Percentiles rank a stretch among this genome's conserved stretches.
These are phyloP conservation scores for Eubasilissa regina DNA, from an alignment of 1,140 invertebrate species.

Conservation along the genomic window DNA sequence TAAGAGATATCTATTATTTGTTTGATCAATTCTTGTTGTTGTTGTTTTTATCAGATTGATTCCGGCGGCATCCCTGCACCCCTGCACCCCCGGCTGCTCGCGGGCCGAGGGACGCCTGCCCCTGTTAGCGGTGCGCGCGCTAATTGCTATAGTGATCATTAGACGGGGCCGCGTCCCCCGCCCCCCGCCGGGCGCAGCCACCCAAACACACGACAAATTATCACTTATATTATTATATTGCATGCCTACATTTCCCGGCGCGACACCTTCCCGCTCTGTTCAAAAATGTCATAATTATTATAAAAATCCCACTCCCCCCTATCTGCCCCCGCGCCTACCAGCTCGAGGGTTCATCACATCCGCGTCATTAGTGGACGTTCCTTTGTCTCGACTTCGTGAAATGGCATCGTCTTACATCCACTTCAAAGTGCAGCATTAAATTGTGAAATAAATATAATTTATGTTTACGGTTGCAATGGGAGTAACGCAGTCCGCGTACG, in stretches of 20 bases:
- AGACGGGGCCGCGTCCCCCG: slow-evolving; percentile 23
- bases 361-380: not conserved
- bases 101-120: slow-evolving; percentile 19
- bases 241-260: not conserved
- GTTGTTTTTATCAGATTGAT: no score
- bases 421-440: no score
- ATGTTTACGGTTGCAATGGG: no score
- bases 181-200: not conserved
- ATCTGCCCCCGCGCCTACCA: not conserved
- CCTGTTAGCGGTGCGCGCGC: slow-evolving; percentile 60
- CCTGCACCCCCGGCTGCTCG: not conserved
- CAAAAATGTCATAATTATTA: not conserved
- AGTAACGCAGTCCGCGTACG: no score
- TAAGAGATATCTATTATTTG: no score
- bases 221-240: not conserved
- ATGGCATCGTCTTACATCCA: no score
- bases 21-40: no score
- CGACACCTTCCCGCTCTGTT: not conserved
- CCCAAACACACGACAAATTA: no score
- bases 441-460: no score
- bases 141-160: slow-evolving; percentile 61
- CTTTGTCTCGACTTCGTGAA: no score
- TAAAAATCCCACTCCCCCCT: no score
- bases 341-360: not conserved
- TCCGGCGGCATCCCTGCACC: slow-evolving; percentile 31